A percentile compares a stretch with the other conserved stretches of the same genome.
Evolutionary conservation across 2,113 vertebrate genomes (phyloP).

Genomic region (Synodontis membranacea): DNA sequence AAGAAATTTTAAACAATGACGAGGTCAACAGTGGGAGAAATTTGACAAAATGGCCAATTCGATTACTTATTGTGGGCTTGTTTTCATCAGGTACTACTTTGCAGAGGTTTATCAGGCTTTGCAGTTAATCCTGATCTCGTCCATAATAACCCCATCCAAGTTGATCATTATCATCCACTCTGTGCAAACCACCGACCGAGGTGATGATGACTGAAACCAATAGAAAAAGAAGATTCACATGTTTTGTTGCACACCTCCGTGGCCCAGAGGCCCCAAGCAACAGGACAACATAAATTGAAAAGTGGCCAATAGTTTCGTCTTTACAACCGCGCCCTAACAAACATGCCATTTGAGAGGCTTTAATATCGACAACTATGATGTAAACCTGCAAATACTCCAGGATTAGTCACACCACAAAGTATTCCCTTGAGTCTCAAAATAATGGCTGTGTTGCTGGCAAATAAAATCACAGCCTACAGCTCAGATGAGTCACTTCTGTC

Average conservation of each 20-base stretch:
- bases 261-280: background rate
- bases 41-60: background rate
- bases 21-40: background rate
- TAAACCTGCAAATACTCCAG: constrained; percentile 20
- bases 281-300: background rate
- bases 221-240: background rate
- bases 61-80: background rate
- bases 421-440: constrained; percentile 28
- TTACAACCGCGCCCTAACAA: background rate
- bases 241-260: background rate
- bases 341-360: background rate
- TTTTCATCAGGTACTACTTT: background rate
- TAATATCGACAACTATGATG: background rate
- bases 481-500: constrained; percentile 29
- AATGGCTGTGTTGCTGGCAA: constrained; percentile 32
- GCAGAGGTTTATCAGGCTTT: background rate
- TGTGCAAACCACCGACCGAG: background rate
- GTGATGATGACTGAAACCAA: background rate
- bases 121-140: background rate
- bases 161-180: too few relatives aligned
- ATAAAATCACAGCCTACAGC: constrained; percentile 37
- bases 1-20: background rate
- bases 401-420: constrained; percentile 20
- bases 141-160: background rate
- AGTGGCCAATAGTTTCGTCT: background rate